Conservation (phyloP, 2,113 vertebrate genomes). For the Phrynosoma blainvillii region DNA sequence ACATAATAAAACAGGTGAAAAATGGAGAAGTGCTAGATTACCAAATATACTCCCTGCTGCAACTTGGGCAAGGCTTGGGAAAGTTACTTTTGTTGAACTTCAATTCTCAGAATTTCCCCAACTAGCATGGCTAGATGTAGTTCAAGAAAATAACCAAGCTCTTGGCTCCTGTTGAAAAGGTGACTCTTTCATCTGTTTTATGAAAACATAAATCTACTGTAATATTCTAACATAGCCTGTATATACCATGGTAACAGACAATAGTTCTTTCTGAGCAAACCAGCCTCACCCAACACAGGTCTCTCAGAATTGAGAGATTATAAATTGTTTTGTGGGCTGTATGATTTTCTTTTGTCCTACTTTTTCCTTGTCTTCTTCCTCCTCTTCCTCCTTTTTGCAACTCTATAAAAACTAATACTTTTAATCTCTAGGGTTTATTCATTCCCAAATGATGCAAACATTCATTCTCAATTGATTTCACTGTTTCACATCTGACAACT, state of each 20-base stretch:
- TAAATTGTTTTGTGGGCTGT: background rate
- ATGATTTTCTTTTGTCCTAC: background rate
- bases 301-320: background rate
- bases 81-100: no score
- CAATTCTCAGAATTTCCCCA: no score
- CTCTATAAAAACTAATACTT: background rate
- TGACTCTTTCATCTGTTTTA: background rate
- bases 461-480: conserved; percentile 1
- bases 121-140: no score
- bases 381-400: background rate
- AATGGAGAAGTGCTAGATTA: background rate
- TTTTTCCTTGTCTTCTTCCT: background rate
- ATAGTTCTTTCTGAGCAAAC: background rate
- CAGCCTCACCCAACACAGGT: background rate
- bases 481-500: background rate
- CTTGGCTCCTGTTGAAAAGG: background rate
- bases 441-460: background rate
- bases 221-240: no score
- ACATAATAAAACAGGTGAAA: background rate
- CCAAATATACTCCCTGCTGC: background rate
- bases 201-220: background rate
- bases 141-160: no score
- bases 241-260: no score
- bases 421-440: background rate
- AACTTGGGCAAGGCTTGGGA: no score